Evolutionary conservation across 2,888 invertebrate species (phyloP).

Genomic region (Netelia melanura): DNA sequence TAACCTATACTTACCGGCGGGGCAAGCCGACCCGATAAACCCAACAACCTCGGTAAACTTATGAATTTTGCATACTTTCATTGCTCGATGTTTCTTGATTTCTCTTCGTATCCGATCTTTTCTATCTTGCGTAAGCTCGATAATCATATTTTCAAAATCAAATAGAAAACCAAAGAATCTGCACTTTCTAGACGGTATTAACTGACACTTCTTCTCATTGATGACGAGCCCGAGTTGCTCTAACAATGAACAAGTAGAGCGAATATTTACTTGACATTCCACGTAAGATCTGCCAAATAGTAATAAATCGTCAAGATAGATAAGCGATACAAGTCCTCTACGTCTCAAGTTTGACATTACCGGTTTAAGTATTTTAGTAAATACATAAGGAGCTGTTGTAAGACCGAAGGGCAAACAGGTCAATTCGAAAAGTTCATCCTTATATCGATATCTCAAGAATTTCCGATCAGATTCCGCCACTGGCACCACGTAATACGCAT

Average conservation of each 20-base stretch:
- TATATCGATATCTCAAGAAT: conserved; percentile 37
- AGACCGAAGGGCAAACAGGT: conserved; percentile 49
- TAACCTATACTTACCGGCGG: conserved; percentile 31
- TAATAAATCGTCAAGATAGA: conserved; percentile 32
- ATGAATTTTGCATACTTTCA: conserved; percentile 23
- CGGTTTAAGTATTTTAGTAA: conserved; percentile 36
- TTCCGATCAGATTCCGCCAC: conserved; percentile 27
- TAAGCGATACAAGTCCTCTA: conserved; percentile 10
- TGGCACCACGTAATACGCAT: conserved; percentile 35
- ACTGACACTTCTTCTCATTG: conserved; percentile 23
- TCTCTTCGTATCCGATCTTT: conserved; percentile 5
- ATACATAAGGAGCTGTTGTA: conserved; percentile 26
- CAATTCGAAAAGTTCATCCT: conserved; percentile 27
- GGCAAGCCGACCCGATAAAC: conserved; percentile 26
- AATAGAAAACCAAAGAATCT: conserved; percentile 49
- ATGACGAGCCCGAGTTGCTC: conserved; percentile 10
- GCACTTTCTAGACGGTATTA: conserved; percentile 13
- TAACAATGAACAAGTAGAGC: conserved; percentile 18
- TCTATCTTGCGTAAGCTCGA: conserved; percentile 11
- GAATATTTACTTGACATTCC: conserved; percentile 21
- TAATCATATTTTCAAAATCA: conserved; percentile 31
- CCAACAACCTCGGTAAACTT: conserved; percentile 18
- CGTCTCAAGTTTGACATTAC: conserved; percentile 1
- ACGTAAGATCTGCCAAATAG: conserved; percentile 17
- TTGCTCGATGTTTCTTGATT: conserved; percentile 4